phyloP scores from a whole-genome alignment of 1,140 invertebrate genomes.

The Teleopsis dalmanni region DNA sequence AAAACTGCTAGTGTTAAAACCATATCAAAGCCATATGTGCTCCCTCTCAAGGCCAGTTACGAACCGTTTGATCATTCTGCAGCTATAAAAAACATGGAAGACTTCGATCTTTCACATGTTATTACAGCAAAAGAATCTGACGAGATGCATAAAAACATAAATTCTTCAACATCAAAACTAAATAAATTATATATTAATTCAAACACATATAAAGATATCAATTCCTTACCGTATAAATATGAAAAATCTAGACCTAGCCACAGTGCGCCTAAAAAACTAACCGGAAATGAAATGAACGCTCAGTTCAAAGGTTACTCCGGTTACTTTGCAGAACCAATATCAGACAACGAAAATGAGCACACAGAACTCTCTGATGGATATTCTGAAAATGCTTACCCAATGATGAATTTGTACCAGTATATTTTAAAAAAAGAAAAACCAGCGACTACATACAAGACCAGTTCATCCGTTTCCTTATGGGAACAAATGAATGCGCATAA shows the following conservation, averaged over 20 bases:
- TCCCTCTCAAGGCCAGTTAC: conserved; percentile 22
- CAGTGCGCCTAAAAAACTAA: conserved; percentile 16
- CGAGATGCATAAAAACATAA: conserved; percentile 10
- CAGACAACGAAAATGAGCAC: not conserved
- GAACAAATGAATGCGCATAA: conserved; percentile 20
- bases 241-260: conserved; percentile 17
- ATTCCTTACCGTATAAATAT: conserved; percentile 33
- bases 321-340: conserved; percentile 33
- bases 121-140: conserved; percentile 27
- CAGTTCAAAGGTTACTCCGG: conserved; percentile 37
- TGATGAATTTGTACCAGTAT: conserved; percentile 35
- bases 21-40: conserved; percentile 33
- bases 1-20: conserved; percentile 41
- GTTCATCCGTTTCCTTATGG: no score
- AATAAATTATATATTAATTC: conserved; percentile 39
- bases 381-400: conserved; percentile 25
- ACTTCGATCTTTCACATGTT: conserved; percentile 38
- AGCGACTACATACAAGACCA: conserved; percentile 17
- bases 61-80: conserved; percentile 38
- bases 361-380: not conserved
- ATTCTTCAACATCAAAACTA: conserved; percentile 17
- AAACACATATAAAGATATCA: conserved; percentile 42
- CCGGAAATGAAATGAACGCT: conserved; percentile 15
- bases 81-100: conserved; percentile 36
- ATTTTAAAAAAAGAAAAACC: conserved; percentile 35